Evolutionary conservation across 2,888 invertebrate species (phyloP).

Genomic region (Catotricha subobsoleta): DNA sequence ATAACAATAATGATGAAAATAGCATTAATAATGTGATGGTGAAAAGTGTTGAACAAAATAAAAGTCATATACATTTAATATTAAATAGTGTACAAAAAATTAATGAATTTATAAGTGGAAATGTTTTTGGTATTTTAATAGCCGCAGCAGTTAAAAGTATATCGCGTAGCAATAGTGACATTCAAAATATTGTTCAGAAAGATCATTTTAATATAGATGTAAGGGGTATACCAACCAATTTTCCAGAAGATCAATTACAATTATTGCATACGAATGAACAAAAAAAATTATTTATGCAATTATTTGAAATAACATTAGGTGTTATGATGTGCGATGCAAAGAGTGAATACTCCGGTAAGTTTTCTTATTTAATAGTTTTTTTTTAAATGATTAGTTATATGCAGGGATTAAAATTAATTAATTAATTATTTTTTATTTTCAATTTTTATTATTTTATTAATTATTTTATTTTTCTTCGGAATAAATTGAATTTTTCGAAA

Average conservation of each 20-base stretch:
- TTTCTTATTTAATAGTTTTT: no score
- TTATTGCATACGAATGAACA: slow-evolving; percentile 19
- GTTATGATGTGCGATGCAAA: slow-evolving; percentile 22
- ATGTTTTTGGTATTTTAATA: background rate
- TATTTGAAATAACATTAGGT: slow-evolving; percentile 26
- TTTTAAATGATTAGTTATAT: no score
- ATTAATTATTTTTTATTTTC: no score
- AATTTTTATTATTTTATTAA: no score
- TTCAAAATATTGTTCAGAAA: background rate
- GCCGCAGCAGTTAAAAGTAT: no score
- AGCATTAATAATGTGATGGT: background rate
- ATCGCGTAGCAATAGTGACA: background rate
- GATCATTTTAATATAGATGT: background rate
- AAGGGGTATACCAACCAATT: background rate
- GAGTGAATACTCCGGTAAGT: slow-evolving; percentile 24
- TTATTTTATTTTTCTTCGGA: no score
- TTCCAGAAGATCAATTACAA: slow-evolving; percentile 12
- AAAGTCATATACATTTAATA: background rate
- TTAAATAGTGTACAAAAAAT: background rate
- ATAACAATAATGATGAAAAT: background rate
- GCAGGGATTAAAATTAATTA: no score
- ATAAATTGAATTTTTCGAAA: no score
- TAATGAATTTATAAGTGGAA: background rate
- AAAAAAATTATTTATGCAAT: slow-evolving; percentile 23
- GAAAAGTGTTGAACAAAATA: background rate